Base-by-base conservation (phyloP, 2,888 invertebrate species). In the Polydrusus pterygomalis region DNA sequence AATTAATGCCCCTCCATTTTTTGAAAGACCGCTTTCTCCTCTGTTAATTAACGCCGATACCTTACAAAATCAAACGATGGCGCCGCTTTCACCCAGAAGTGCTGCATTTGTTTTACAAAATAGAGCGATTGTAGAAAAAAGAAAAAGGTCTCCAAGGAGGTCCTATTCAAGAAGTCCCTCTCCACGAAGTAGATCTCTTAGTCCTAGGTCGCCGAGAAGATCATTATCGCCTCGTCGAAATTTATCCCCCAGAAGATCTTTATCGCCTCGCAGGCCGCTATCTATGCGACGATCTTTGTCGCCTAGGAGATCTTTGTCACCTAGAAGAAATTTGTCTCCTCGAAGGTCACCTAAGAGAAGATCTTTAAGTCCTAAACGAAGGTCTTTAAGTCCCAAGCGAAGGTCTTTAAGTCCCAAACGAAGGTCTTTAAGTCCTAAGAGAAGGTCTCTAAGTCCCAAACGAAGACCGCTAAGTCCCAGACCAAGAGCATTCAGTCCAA, bases 71-170 rank as follows among this genome's bases (percentile, higher is more conserved):
- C 80, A 81, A 70, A 80, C 82, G 0, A 82, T 86, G 82, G 88
- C 87, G 3, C 87, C 87, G 0, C 78, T 88, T 38, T 87, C 87
- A 10, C 88, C 88, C 0, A 81, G 88, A 79, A 88, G 88, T 79
- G 88, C 88, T 8, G 87, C 87, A 15, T 88, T 88, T 78, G 88
- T 88, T 8, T 75, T 88, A 67, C 83, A 88, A 80, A 88, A 88
- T 79, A 84, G 87, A 17, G 87, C 87, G 38, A 88, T 87, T 25
- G 84, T 88, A n/a, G 88, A 88, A 70, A 84, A 85, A 73, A 79
- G 88, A 56, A 86, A 85, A 82, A 82, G 86, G 43, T 86, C 86
- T 11, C 86, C 85, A 5, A 80, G 86, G 10, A 82, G 88, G 67
- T 88, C 88, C 7, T 86, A 76, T 88, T 88, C 13, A 40, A 77